Base-by-base conservation (phyloP, 2,888 invertebrate genomes). In the Cerastoderma edule region DNA sequence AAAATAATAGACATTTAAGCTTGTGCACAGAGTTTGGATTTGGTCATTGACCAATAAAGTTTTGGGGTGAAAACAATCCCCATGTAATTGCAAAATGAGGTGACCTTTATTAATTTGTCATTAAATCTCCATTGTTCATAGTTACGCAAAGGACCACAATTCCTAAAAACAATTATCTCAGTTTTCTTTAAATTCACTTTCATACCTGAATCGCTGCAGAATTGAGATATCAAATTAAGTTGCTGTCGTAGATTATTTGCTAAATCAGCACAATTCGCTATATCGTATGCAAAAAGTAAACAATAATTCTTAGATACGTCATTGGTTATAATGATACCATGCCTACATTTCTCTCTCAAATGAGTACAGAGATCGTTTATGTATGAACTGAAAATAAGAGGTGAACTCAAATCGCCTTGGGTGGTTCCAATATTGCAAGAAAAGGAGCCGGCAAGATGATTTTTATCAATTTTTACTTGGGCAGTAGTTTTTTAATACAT, bases 381-480 rank as follows among this genome's bases (percentile, higher is more conserved):
- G 32, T 30, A 30, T 24, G 53, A 2, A 67, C 28, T 27, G 22
- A 67, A 67, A 1, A 67, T 53, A 2, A 53, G 30, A 24, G 50
- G 67, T n/a, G 33, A 53, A 10, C 16, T 65, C 24, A 28, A 8
- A 30, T 46, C 44, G n/a, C 48, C 65, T 48, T 65, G 65, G 1
- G 28, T 6, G 3, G 48, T 65, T n/a, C 65, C 65, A 28, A 65
- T 65, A 65, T 65, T 16, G 32, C 65, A 48, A 13, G 28, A n/a
- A 32, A 60, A 32, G 30, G 44, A 30, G 8, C n/a, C 13, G 13
- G 53, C n/a, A 8, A 50, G 10, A 39, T 39, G 24, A 8, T 22
- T 6, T 6, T 22, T 22, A n/a, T 50, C 24, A 16, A 50, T 22
- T n/a, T 50, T 16, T 22, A 50, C 22, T 6, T n/a, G 53, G 8